Evolutionary conservation across 2,113 vertebrate species (phyloP), one percentile per base, ranked within the genome.

Genomic region (Erinaceus europaeus): DNA sequence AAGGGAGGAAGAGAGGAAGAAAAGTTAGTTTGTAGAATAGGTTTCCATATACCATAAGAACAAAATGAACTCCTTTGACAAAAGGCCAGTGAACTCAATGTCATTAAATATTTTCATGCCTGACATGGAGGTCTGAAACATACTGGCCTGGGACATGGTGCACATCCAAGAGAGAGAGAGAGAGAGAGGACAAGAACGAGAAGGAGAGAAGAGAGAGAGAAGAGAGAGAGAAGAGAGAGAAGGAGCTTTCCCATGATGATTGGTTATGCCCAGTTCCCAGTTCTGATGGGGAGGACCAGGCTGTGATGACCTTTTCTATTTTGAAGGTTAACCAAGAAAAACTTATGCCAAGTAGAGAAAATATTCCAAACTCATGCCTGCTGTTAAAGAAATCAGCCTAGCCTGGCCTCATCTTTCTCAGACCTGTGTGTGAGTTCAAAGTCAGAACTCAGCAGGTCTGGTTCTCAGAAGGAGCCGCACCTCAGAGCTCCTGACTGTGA

Each of bases 291-390:
- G 48, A 77, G 14, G 88, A 40, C 12, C 6, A 32, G 61, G 53
- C 29, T 91, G 50, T 9, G 25, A 59, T 42, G 84, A 71, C 53
- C 48, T 85, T 86, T 90, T 55, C 46, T 78, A 61, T 79, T 88
- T 52, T 29, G 71, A 90, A 90, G 55, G 36, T 77, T 69, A 65
- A 12, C 74, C 52, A 68, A 55, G 18, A 23, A 23, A 21, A 55
- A 20, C 53, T 27, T 57, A 61, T 34, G 27, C 55, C 17, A 2
- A 88, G 79, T 91, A 76, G 6, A 72, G 87, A 86, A 82, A 40
- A n/a, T 29, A 29, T 62, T 64, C 67, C 55, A 42, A 81, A 32
- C 6, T 36, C 4, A 4, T 55, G 21, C 53, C 21, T 6, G 21
- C 53, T 25, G 53, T 21, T 25, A 55, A 55, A 55, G 53, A 20